phyloP scores from a whole-genome alignment of 1,140 invertebrate genomes.

The Orchestia grillus region DNA sequence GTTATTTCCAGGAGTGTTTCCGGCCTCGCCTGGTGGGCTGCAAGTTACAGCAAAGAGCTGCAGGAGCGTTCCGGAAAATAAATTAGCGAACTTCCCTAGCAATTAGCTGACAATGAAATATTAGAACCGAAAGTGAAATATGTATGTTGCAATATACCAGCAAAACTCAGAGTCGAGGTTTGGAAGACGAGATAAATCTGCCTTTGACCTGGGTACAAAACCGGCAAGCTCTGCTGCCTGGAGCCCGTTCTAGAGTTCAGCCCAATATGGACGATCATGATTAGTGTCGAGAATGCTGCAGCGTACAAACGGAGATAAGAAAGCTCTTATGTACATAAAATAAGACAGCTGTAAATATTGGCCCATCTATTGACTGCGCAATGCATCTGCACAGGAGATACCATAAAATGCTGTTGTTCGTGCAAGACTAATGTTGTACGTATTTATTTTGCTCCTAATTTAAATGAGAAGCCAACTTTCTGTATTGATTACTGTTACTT shows the following conservation, averaged over 20 bases:
- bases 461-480: background rate
- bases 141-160: background rate
- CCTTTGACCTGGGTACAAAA: background rate
- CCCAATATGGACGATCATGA: constrained; percentile 16
- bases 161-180: background rate
- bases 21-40: background rate
- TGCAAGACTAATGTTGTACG: background rate
- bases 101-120: background rate
- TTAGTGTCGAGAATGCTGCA: constrained; percentile 28
- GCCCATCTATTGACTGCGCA: constrained; percentile 33
- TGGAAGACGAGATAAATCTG: background rate
- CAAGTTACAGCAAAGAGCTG: background rate
- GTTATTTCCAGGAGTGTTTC: too few species aligned
- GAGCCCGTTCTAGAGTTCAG: background rate
- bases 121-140: background rate
- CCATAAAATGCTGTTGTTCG: background rate
- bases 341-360: constrained; percentile 18
- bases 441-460: background rate
- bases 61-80: background rate
- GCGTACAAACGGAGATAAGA: constrained; percentile 46
- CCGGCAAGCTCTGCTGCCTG: background rate
- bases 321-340: constrained; percentile 26
- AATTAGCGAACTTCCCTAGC: background rate
- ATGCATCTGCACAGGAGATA: background rate
- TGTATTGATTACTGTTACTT: background rate